A percentile compares a stretch with the other conserved stretches of the same genome.
Conservation (phyloP, 1,140 invertebrate species). For the Tetraneura akinire region DNA sequence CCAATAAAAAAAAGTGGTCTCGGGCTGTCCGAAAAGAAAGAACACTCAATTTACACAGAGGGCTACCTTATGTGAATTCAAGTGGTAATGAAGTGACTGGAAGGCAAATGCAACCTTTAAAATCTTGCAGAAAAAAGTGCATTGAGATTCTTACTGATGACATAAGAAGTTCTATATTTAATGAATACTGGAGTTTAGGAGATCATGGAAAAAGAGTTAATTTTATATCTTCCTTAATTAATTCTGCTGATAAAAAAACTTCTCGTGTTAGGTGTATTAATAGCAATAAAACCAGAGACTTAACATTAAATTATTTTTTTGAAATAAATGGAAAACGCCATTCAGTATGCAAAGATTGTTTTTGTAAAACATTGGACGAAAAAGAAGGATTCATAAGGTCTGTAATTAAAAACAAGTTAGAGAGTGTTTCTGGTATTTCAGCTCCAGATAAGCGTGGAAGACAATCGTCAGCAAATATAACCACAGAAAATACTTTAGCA, state of each 20-base stretch:
- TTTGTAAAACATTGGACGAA: not conserved
- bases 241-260: constrained; percentile 5
- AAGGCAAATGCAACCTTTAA: constrained; percentile 4
- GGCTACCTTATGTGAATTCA: constrained; percentile 5
- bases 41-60: constrained; percentile 1
- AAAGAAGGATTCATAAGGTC: not conserved
- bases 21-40: constrained; percentile 4
- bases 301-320: constrained; percentile 2
- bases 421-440: not conserved
- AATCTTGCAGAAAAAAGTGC: constrained; percentile 2
- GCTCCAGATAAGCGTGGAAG: not conserved
- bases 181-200: constrained; percentile 11
- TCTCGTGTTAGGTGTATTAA: constrained; percentile 8
- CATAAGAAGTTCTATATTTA: constrained; percentile 9
- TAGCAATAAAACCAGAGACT: constrained; percentile 4
- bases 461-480: not conserved
- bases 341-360: not conserved
- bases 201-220: constrained; percentile 8
- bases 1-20: constrained; percentile 8
- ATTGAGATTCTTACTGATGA: constrained; percentile 11
- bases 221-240: constrained; percentile 5
- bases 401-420: not conserved
- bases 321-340: not conserved
- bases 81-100: constrained; percentile 7
- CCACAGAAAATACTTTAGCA: not conserved